phyloP scores from a whole-genome alignment of 2,888 invertebrate species.

The Callimorpha dominula region DNA sequence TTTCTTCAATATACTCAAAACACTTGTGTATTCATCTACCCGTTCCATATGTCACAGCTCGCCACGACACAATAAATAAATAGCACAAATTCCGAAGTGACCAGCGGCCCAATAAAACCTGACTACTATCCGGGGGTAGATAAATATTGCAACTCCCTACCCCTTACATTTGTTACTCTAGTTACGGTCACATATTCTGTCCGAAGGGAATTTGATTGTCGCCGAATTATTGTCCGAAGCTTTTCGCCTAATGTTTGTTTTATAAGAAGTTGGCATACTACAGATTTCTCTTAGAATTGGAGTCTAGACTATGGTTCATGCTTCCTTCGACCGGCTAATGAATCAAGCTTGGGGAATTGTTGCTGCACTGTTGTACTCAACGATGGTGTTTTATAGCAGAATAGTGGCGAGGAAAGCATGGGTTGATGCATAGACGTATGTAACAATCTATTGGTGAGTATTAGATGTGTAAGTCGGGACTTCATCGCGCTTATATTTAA shows the following conservation, averaged over 20 bases:
- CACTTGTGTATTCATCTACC: conserved; percentile 59
- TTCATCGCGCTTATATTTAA: no score
- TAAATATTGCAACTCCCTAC: conserved; percentile 73
- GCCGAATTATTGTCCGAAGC: conserved; percentile 23
- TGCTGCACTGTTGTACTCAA: not conserved
- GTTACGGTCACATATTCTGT: conserved; percentile 47
- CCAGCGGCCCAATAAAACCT: conserved; percentile 83
- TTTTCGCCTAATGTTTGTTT: conserved; percentile 20
- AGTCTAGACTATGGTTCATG: not conserved
- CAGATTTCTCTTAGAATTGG: not conserved
- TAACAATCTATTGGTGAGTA: no score
- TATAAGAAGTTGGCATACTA: not conserved
- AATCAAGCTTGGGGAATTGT: not conserved
- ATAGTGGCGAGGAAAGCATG: no score
- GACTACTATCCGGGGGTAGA: conserved; percentile 69
- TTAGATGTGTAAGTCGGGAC: no score
- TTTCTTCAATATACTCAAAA: conserved; percentile 4
- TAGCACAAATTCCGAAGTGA: conserved; percentile 85
- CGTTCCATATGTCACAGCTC: conserved; percentile 78
- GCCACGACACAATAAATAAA: conserved; percentile 84
- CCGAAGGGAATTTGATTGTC: conserved; percentile 61
- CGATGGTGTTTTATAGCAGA: no score
- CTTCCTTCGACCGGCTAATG: not conserved
- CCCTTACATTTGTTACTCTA: conserved; percentile 56
- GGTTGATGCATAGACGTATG: no score